Evolutionary conservation across 2,113 vertebrate genomes (phyloP).

Genomic region (Siniperca knerii): DNA sequence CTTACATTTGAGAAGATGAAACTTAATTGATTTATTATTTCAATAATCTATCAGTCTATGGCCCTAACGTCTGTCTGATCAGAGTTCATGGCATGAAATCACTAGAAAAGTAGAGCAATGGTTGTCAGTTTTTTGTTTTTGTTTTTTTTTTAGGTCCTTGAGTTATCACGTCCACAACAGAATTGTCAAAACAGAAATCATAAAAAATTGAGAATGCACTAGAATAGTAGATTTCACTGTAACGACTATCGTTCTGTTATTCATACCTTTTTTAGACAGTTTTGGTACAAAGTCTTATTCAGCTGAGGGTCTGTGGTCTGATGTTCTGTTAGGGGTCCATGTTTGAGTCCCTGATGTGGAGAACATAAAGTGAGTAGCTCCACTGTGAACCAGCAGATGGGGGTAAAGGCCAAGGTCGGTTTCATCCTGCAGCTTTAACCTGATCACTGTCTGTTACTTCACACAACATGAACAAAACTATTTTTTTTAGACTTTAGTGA

Average conservation of each 20-base stretch:
- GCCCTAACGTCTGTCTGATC: neutral
- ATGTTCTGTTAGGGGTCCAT: neutral
- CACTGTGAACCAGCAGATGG: constrained; percentile 62
- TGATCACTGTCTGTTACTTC: neutral
- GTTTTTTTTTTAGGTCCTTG: neutral
- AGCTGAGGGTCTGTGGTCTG: constrained; percentile 25
- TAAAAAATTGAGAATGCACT: neutral
- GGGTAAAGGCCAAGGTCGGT: constrained; percentile 34
- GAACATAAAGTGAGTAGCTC: constrained; percentile 8
- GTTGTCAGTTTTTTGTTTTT: constrained; percentile 10
- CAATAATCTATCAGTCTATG: neutral
- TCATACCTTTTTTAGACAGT: neutral
- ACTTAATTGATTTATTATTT: too few relatives aligned
- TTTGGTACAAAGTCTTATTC: neutral
- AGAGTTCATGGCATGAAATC: neutral
- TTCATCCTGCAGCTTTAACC: constrained; percentile 16
- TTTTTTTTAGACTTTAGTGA: constrained; percentile 1
- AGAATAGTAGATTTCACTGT: neutral
- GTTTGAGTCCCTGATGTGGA: neutral
- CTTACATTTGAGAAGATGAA: neutral
- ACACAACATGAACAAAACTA: neutral
- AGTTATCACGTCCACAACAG: neutral
- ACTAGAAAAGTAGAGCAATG: neutral
- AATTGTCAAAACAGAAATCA: neutral
- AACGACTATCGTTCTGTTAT: neutral